phyloP scores from a whole-genome alignment of 1,140 invertebrate species.

The Pseudomyrmex concolor region DNA sequence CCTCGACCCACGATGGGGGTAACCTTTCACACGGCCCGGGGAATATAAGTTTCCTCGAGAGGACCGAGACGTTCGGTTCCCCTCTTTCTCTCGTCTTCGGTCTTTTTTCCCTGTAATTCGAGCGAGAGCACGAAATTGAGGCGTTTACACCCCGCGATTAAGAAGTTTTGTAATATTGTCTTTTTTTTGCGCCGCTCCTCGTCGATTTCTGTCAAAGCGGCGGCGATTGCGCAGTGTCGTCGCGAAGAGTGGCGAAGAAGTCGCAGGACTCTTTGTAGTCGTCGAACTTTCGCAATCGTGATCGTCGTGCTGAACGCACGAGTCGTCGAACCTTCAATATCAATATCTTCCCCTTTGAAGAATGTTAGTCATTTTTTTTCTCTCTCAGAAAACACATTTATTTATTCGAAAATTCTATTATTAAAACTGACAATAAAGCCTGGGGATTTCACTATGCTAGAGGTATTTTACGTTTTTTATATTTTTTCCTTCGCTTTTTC shows the following conservation, averaged over 20 bases:
- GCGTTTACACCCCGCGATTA: conserved; percentile 41
- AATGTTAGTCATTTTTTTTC: background rate
- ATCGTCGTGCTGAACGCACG: background rate
- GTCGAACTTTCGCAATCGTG: conserved; percentile 38
- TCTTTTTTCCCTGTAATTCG: conserved; percentile 32
- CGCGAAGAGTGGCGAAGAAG: background rate
- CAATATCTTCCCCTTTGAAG: background rate
- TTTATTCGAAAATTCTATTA: background rate
- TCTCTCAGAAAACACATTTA: too few species aligned
- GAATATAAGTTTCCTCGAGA: conserved; percentile 45
- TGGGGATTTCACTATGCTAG: too few species aligned
- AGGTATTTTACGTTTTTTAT: background rate
- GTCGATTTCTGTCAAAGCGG: conserved; percentile 41
- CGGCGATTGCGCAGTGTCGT: conserved; percentile 12
- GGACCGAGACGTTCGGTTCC: conserved; percentile 9
- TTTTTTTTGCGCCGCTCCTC: conserved; percentile 18
- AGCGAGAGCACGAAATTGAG: conserved; percentile 20
- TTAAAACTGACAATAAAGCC: too few species aligned
- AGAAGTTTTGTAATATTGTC: conserved; percentile 49
- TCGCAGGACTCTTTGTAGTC: conserved; percentile 6
- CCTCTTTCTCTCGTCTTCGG: background rate
- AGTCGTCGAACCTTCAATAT: background rate
- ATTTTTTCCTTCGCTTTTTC: conserved; percentile 16
- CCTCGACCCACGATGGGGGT: conserved; percentile 37
- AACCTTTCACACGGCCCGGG: conserved; percentile 55